Conservation (phyloP, 2,113 vertebrate species). For the Rhinichthys klamathensis region DNA sequence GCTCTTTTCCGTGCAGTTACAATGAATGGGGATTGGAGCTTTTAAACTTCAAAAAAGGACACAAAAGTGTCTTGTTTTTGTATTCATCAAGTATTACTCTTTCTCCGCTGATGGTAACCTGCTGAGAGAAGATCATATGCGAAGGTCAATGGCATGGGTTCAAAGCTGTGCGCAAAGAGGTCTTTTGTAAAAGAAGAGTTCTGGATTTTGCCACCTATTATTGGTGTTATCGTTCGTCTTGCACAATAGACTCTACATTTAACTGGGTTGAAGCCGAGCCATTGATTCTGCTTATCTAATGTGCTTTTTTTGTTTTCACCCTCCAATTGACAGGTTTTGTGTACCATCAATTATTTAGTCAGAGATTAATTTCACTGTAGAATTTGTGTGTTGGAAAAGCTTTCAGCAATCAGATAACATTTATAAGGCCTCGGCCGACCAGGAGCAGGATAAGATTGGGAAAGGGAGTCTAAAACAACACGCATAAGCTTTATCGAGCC, state of each 20-base stretch:
- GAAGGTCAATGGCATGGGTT: constrained; percentile 59
- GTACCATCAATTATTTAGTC: constrained; percentile 72
- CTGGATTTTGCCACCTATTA: neutral
- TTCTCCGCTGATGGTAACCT: neutral
- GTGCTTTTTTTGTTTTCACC: constrained; percentile 14
- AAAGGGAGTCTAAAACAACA: neutral
- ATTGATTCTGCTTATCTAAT: constrained; percentile 71
- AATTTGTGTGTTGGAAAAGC: constrained; percentile 66
- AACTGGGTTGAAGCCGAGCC: constrained; percentile 56
- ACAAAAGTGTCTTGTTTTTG: too few relatives aligned
- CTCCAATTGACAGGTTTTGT: constrained; percentile 60
- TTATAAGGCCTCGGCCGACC: constrained; percentile 70
- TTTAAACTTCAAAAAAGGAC: too few relatives aligned
- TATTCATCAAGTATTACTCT: too few relatives aligned
- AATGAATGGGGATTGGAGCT: neutral
- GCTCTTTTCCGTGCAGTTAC: neutral
- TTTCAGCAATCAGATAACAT: constrained; percentile 73
- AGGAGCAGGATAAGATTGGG: constrained; percentile 37
- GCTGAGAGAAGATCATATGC: constrained; percentile 36
- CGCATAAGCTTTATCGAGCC: constrained; percentile 57
- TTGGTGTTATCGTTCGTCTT: neutral
- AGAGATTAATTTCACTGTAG: constrained; percentile 74
- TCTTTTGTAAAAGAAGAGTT: constrained; percentile 15
- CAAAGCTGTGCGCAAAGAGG: constrained; percentile 70
- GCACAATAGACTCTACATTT: constrained; percentile 11